Base-by-base conservation (phyloP, 2,113 vertebrate genomes). In the Jacana jacana region DNA sequence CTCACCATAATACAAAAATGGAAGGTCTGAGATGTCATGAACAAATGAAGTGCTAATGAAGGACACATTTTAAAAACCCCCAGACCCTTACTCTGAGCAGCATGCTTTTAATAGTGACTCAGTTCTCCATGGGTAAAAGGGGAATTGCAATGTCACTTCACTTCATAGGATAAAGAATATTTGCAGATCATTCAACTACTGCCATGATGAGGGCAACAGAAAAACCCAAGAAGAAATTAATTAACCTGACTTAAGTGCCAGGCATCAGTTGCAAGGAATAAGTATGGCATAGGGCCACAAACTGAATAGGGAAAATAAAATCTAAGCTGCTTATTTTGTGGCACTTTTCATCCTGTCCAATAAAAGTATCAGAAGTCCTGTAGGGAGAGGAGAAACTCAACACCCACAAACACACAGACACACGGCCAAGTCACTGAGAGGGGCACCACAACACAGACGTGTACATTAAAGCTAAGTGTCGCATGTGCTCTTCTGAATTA, bases 191-290 rank as follows among this genome's bases (percentile, higher is more conserved):
- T 75, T 96, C 91, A 96, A 39, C 48, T 86, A 39, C 79, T 91
- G 76, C 75, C 79, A 73, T 33, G 39, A 88, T 51, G 42, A 91
- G 58, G 35, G n/a, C 48, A 93, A 94, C 46, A 78, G 58, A 90
- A 94, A 91, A 94, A 65, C 28, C 55, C 64, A n/a, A 52, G 88
- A 96, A 94, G 68, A 93, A 96, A 91, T 55, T 14, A 95, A 84
- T 86, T 93, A 90, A 91, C 83, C 71, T 91, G 72, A 94, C 64
- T 82, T 80, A 69, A 95, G 63, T 77, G 73, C 63, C 87, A 92
- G 66, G 40, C 68, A 91, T 90, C 66, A 37, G 42, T 40, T 86
- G 58, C 60, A 88, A 91, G 71, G 44, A 92, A 28, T 64, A 88
- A 77, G 52, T 30, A 70, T 65, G 89, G 89, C 93, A 91, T 11